phyloP scores from a whole-genome alignment of 2,113 vertebrate species.

The human region DNA sequence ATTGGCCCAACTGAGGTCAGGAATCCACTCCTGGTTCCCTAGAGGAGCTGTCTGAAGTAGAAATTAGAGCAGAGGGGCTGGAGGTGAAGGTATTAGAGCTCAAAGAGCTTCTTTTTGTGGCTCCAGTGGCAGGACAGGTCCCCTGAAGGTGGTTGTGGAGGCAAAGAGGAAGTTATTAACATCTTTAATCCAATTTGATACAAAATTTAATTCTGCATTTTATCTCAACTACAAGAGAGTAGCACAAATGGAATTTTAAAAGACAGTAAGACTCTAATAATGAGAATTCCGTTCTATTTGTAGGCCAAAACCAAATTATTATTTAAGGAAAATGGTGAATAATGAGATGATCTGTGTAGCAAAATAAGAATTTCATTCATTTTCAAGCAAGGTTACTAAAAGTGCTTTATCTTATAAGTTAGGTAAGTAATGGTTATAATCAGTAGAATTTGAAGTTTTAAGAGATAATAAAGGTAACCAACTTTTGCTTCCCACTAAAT shows the following conservation, averaged over 20 bases:
- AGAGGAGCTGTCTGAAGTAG: neutral
- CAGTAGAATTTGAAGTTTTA: neutral
- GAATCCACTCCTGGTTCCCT: neutral
- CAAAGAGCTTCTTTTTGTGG: neutral
- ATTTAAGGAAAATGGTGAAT: neutral
- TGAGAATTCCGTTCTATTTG: neutral
- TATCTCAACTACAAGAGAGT: neutral
- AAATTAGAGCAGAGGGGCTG: neutral
- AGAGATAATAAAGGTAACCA: slow-evolving; percentile 5
- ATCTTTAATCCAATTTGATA: neutral
- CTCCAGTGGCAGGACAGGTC: neutral
- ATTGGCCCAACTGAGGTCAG: neutral
- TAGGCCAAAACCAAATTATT: neutral
- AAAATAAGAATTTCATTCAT: neutral
- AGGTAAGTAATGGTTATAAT: neutral
- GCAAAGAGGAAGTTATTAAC: neutral
- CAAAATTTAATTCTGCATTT: slow-evolving; percentile 3
- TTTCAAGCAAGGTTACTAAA: slow-evolving; percentile 33
- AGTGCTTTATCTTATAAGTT: slow-evolving; percentile 7
- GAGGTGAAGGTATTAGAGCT: neutral
- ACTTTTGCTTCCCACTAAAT: neutral
- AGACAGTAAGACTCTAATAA: neutral
- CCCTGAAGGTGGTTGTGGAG: neutral
- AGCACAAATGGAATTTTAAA: neutral
- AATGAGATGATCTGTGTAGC: neutral